phyloP scores from a whole-genome alignment of 2,797 vertebrate species.

The Loris lydekkerianus region DNA sequence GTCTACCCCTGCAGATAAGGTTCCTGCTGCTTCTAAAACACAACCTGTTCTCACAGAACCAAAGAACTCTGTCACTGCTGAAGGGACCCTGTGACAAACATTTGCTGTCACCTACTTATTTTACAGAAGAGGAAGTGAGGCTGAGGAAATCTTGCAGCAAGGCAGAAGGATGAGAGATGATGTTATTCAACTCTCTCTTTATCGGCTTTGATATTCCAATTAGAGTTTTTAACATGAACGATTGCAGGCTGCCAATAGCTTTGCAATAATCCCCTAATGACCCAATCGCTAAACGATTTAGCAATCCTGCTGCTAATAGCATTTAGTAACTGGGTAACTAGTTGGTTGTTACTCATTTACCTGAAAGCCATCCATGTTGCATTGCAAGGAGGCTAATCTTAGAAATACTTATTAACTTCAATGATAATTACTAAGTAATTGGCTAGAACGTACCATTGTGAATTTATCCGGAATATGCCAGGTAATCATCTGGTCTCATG shows the following conservation, averaged over 20 bases:
- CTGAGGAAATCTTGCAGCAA: background rate
- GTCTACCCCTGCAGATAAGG: background rate
- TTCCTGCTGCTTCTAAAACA: background rate
- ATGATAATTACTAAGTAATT: conserved; percentile 79
- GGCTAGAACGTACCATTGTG: conserved; percentile 74
- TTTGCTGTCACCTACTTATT: background rate
- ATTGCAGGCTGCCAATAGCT: conserved; percentile 21
- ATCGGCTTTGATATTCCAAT: background rate
- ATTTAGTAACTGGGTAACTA: conserved; percentile 74
- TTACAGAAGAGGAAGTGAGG: conserved; percentile 49
- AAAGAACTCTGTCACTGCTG: background rate
- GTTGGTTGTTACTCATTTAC: conserved; percentile 72
- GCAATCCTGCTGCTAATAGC: conserved; percentile 39
- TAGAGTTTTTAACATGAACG: conserved; percentile 43
- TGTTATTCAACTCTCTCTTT: background rate
- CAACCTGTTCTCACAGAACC: background rate
- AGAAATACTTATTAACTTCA: conserved; percentile 79
- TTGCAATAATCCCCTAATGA: conserved; percentile 53
- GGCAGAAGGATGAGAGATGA: background rate
- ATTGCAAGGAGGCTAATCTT: conserved; percentile 77
- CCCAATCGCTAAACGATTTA: background rate
- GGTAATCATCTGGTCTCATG: conserved; percentile 80
- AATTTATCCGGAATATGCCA: conserved; percentile 72
- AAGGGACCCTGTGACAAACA: background rate
- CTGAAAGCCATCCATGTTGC: conserved; percentile 49